Evolutionary conservation across 2,888 invertebrate species (phyloP), one percentile per base, ranked within the genome.

Genomic region (Chrysolina haemoptera): DNA sequence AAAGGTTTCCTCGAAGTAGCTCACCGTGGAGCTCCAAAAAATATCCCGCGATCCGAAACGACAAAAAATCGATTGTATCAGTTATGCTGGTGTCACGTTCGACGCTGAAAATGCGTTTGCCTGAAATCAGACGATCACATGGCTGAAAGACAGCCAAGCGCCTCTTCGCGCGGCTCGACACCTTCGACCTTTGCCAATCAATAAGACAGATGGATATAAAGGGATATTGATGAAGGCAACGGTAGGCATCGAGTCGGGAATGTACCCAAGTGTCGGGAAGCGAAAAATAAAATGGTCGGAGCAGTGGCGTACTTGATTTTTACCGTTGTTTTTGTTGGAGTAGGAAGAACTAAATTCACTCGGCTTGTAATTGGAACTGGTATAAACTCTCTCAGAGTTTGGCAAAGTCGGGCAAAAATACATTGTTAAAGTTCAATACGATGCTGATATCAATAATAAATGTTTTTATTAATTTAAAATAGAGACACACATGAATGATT

Each of bases 61-160:
- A n/a, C n/a, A 35, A 27, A 35, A 27, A 59, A 59, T 59, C 59
- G 59, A 59, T 59, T 35, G 59, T 59, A 59, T 59, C n/a, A 35
- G 35, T 59, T 59, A 59, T 35, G n/a, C 27, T 3, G n/a, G 14
- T 59, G 59, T 59, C 59, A 59, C 59, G 59, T 59, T 59, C 59
- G 10, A 35, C 6, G 35, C 22, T 27, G 2, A 59, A 55, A 55
- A 22, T 20, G 55, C 20, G n/a, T 55, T 55, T 55, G 55, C 11
- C 55, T 55, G 46, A 16, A 53, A 67, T 67, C 67, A 67, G 35
- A 67, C 67, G 65, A 46, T 65, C 46, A 65, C 14, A 65, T 65
- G 65, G 43, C 65, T 53, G 53, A 53, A 53, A 67, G 53, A 67
- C 20, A 53, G 16, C 50, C 35, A 50, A 35, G 50, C 40, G 20